Conservation (phyloP, 2,797 vertebrate species). For the Lophius americanus region DNA sequence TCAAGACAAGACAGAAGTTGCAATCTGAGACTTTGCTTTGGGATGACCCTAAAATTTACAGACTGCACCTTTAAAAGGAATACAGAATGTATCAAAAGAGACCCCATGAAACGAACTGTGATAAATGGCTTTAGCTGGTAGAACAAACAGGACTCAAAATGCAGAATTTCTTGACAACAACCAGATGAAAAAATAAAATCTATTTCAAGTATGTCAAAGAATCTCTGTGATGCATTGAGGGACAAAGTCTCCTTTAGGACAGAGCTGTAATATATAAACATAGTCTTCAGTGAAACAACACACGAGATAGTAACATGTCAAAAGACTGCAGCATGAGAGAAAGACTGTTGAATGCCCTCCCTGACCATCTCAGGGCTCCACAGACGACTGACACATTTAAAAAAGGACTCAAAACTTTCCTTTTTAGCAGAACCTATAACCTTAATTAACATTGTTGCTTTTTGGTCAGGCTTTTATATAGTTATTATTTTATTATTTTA, state of each 20-base stretch:
- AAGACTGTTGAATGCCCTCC: background rate
- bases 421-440: too few relatives aligned
- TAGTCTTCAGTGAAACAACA: slow-evolving; percentile 2
- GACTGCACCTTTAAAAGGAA: too few relatives aligned
- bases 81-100: too few relatives aligned
- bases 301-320: background rate
- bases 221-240: slow-evolving; percentile 59
- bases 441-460: too few relatives aligned
- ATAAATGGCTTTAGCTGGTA: slow-evolving; percentile 62
- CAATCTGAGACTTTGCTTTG: too few relatives aligned
- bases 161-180: slow-evolving; percentile 48
- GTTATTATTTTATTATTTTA: too few relatives aligned
- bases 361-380: too few relatives aligned
- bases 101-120: slow-evolving; percentile 4
- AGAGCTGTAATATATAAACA: slow-evolving; percentile 17
- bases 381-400: too few relatives aligned
- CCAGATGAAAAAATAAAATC: slow-evolving; percentile 37
- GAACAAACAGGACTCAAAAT: slow-evolving; percentile 54
- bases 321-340: background rate
- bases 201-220: slow-evolving; percentile 57
- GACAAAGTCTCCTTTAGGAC: slow-evolving; percentile 15
- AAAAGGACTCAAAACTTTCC: too few relatives aligned
- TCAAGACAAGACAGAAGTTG: too few relatives aligned
- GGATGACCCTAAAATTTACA: too few relatives aligned
- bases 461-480: too few relatives aligned